Base-by-base conservation (phyloP, 2,797 vertebrate species). In the Harpagifer antarcticus region DNA sequence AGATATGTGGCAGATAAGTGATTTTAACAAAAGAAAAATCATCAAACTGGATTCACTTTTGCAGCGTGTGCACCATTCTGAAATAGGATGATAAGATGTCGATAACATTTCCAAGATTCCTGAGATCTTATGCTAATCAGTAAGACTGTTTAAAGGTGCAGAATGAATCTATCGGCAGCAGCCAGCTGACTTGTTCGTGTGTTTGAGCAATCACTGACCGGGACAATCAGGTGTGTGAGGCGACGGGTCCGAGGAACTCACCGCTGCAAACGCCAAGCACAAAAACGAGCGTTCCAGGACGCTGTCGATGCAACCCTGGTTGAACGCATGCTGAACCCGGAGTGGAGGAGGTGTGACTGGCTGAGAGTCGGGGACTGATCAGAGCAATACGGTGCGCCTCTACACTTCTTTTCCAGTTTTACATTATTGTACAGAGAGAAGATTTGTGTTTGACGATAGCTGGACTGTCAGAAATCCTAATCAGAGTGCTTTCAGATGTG, bases 381-480 rank as follows among this genome's bases (percentile, higher is more conserved):
- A 82, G 75, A 91, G 91, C 89, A 90, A 90, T 90, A 88, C 27
- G 8, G 20, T 42, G 68, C 74, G 62, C 16, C 42, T 68, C 50
- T 57, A 57, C 12, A n/a, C 14, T 58, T 72, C 33, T 67, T 17
- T 49, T 56, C 52, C 17, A 20, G 19, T 72, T 87, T 72, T 63
- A 68, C 63, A 43, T 55, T 78, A 17, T 59, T 58, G 19, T 76
- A 57, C 12, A 11, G 47, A 67, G 62, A 42, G 74, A 19, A 65
- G 58, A 55, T 74, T 65, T 82, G 61, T 54, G 76, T 84, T 78
- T 63, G 74, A 85, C 42, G 85, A 91, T 90, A 89, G 87, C 91
- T 90, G 90, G 90, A 68, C 90, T 89, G 92, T 91, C 88, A 78
- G 69, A 79, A 87, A 89, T 76, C 76, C 72, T 68, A 72, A 82